Evolutionary conservation across 2,797 vertebrate species (phyloP).

Genomic region (Neomorphus geoffroyi): DNA sequence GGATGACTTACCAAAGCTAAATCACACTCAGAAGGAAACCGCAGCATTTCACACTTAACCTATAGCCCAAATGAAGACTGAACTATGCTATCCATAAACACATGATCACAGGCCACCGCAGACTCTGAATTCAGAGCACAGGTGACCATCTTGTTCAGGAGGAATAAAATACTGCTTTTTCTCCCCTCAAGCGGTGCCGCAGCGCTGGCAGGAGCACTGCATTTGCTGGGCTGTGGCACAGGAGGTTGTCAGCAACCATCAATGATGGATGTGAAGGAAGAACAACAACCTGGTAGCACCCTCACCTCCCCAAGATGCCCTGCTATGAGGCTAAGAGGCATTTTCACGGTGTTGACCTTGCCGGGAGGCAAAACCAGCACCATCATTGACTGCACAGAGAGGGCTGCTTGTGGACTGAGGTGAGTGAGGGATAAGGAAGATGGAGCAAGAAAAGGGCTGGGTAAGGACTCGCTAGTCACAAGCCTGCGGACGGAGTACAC

Average conservation of each 20-base stretch:
- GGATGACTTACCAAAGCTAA: not conserved
- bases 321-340: not conserved
- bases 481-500: not conserved
- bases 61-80: not conserved
- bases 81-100: not conserved
- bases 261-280: not conserved
- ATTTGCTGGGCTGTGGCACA: rapidly evolving
- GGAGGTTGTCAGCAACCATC: not conserved
- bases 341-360: not conserved
- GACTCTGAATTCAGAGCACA: not conserved
- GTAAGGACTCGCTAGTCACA: not conserved
- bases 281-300: not conserved
- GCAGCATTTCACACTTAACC: not conserved
- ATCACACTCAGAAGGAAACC: not conserved
- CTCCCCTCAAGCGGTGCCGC: not conserved
- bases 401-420: not conserved
- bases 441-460: not conserved
- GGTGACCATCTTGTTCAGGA: not conserved
- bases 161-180: not conserved
- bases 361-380: not conserved
- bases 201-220: not conserved
- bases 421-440: not conserved
- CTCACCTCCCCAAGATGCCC: not conserved
- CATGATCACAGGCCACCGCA: rapidly evolving
- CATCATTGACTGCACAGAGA: not conserved